A percentile compares a stretch with the other conserved stretches of the same genome.
Evolutionary conservation across 2,888 invertebrate species (phyloP).

Genomic region (Andrena bicolor): DNA sequence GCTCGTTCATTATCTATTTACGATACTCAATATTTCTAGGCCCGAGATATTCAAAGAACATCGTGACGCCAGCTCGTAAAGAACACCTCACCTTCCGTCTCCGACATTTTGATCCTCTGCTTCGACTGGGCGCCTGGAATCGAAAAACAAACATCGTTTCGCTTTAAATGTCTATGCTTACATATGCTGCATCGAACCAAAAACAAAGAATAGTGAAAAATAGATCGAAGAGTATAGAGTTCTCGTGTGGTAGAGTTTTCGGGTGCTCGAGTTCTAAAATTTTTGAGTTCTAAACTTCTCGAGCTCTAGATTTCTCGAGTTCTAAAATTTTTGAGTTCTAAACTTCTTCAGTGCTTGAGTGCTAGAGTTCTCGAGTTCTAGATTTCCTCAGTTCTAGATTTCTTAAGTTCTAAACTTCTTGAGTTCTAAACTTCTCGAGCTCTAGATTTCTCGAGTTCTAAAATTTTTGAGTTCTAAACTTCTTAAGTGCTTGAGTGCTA

Average conservation of each 20-base stretch:
- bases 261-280: not conserved
- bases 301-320: not conserved
- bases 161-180: not conserved
- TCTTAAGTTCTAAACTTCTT: fast-evolving
- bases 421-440: not conserved
- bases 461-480: no score
- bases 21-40: slow-evolving; percentile 63
- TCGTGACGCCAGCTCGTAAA: slow-evolving; percentile 64
- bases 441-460: not conserved
- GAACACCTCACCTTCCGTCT: slow-evolving; percentile 80
- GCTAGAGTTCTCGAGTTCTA: not conserved
- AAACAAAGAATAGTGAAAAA: no score
- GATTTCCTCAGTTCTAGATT: not conserved
- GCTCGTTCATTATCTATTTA: slow-evolving; percentile 66
- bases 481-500: no score
- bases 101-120: slow-evolving; percentile 80
- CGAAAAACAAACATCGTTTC: slow-evolving; percentile 43
- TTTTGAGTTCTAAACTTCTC: not conserved
- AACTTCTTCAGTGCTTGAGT: not conserved
- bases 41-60: slow-evolving; percentile 62
- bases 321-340: not conserved
- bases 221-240: not conserved
- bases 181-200: not conserved
- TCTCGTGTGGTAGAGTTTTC: not conserved
- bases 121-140: slow-evolving; percentile 74